These are phyloP conservation scores for Oplegnathus fasciatus DNA, from an alignment of 2,113 vertebrate species.

Conservation along the genomic window DNA sequence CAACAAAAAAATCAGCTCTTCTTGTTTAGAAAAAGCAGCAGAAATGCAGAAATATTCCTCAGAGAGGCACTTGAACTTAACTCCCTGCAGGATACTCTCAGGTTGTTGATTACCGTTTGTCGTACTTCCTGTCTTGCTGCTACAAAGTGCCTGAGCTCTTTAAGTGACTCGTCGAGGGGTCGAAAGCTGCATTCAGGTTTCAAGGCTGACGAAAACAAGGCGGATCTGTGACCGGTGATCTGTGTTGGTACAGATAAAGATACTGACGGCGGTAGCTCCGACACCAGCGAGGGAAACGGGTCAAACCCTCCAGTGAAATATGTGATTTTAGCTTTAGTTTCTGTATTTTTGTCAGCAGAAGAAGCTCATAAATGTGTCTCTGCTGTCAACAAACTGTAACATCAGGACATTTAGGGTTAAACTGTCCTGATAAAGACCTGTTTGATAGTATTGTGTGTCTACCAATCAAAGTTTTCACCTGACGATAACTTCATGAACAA, in stretches of 20 bases:
- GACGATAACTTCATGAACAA: neutral
- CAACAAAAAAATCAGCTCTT: neutral
- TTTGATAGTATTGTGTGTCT: too few relatives aligned
- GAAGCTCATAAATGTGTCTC: too few relatives aligned
- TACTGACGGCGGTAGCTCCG: too few relatives aligned
- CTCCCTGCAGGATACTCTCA: conserved; percentile 10
- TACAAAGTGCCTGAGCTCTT: neutral
- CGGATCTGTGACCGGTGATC: neutral
- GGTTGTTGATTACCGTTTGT: conserved; percentile 21
- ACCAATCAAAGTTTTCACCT: too few relatives aligned
- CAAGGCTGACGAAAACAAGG: neutral
- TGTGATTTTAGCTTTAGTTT: too few relatives aligned
- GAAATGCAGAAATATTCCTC: neutral
- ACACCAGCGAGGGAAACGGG: too few relatives aligned
- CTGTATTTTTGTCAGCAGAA: too few relatives aligned
- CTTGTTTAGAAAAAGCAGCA: neutral
- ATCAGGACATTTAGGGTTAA: too few relatives aligned
- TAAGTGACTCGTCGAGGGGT: neutral
- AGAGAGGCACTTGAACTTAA: conserved; percentile 7
- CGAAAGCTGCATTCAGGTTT: neutral
- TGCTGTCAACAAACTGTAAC: too few relatives aligned
- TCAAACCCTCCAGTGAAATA: too few relatives aligned
- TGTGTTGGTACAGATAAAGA: neutral
- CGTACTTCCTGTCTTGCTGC: neutral
- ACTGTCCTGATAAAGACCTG: too few relatives aligned